A percentile compares a stretch with the other conserved stretches of the same genome.
These are phyloP conservation scores for Falco peregrinus DNA, from an alignment of 2,797 vertebrate species.

Conservation along the genomic window DNA sequence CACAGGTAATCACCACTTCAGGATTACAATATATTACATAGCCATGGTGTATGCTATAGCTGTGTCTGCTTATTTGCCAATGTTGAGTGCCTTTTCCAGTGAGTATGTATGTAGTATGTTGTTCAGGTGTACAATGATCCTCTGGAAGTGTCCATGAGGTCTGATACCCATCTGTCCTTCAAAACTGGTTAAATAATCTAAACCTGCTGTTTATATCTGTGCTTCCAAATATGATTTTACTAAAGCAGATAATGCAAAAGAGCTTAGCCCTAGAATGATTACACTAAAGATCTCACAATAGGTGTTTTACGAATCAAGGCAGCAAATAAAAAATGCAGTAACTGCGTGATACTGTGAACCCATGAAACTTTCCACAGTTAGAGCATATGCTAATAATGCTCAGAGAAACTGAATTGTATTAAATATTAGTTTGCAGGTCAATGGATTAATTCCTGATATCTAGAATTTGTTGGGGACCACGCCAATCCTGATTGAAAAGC, in stretches of 20 bases:
- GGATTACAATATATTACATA: not conserved
- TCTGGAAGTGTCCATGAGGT: not conserved
- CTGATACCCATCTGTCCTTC: not conserved
- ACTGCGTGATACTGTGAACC: not conserved
- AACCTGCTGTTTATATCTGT: not conserved
- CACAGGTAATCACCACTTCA: not conserved
- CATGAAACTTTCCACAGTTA: not conserved
- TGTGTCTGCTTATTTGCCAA: not conserved
- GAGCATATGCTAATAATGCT: not conserved
- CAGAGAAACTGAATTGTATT: not conserved
- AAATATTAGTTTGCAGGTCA: slow-evolving; percentile 2
- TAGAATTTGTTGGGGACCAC: not conserved
- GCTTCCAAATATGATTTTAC: not conserved
- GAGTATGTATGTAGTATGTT: not conserved
- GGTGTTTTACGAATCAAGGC: not conserved
- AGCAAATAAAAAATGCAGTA: not conserved
- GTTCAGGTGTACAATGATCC: not conserved
- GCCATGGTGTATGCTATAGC: not conserved
- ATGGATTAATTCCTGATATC: not conserved
- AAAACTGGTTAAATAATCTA: not conserved
- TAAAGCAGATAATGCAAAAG: not conserved
- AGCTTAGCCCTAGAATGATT: not conserved
- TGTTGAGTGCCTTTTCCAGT: not conserved
- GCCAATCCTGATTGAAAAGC: not conserved
- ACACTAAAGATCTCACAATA: not conserved